A percentile compares a stretch with the other conserved stretches of the same genome.
Evolutionary conservation across 2,113 vertebrate species (phyloP).

Genomic region (Triplophysa tibetana): DNA sequence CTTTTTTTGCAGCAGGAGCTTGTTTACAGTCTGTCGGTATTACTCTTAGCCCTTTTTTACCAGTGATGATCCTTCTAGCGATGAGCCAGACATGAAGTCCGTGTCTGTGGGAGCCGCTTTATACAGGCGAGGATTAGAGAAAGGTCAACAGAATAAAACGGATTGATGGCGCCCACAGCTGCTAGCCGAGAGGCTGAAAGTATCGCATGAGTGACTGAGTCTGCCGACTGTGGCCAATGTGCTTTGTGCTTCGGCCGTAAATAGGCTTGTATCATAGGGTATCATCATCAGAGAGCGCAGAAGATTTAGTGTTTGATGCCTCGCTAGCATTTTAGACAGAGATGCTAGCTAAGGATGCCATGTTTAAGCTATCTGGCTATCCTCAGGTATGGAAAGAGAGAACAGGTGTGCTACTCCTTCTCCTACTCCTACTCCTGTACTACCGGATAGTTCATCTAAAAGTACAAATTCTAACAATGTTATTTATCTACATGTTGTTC

Average conservation of each 20-base stretch:
- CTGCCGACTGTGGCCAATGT: constrained; percentile 32
- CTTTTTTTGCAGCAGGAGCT: background rate
- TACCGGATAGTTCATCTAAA: too few species aligned
- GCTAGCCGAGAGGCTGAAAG: constrained; percentile 26
- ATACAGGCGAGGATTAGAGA: constrained; percentile 47
- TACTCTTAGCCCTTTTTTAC: constrained; percentile 18
- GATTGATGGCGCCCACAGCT: constrained; percentile 39
- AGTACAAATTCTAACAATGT: too few species aligned
- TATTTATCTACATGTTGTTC: too few species aligned
- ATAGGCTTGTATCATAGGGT: constrained; percentile 34
- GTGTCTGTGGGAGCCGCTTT: constrained; percentile 34
- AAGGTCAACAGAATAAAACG: constrained; percentile 51
- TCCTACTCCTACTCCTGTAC: too few species aligned
- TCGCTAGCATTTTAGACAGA: constrained; percentile 11
- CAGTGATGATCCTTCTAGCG: constrained; percentile 24
- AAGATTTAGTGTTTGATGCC: constrained; percentile 9
- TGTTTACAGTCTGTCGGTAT: constrained; percentile 23
- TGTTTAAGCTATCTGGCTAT: background rate
- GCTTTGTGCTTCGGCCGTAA: constrained; percentile 37
- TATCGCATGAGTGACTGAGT: constrained; percentile 28
- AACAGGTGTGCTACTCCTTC: too few species aligned
- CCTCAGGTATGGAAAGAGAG: background rate
- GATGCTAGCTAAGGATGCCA: background rate
- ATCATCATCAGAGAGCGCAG: constrained; percentile 30
- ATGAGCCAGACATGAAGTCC: constrained; percentile 38